These are phyloP conservation scores for Acleris sparsana DNA, from an alignment of 2,888 invertebrate genomes.

Conservation along the genomic window DNA sequence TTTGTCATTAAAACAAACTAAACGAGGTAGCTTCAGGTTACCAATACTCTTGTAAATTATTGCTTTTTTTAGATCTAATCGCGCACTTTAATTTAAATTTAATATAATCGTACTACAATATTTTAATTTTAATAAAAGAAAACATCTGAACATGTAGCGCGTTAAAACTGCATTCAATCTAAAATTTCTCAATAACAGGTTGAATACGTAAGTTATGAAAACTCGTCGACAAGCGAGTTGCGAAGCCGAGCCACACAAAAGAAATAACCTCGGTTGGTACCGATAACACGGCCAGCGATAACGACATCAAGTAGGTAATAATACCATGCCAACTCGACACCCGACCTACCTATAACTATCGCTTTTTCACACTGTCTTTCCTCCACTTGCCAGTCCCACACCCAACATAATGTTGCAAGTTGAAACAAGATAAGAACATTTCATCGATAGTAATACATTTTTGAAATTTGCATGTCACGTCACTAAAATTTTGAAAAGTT, in stretches of 20 bases:
- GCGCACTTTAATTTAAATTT: too few relatives aligned
- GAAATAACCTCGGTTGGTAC: constrained; percentile 54
- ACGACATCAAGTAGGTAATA: constrained; percentile 67
- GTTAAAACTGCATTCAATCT: constrained; percentile 6
- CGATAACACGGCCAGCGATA: constrained; percentile 73
- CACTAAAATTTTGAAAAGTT: constrained; percentile 9
- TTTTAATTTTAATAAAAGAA: background rate
- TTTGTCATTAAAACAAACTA: too few relatives aligned
- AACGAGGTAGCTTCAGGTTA: too few relatives aligned
- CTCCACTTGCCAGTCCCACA: constrained; percentile 65
- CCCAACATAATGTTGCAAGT: constrained; percentile 71
- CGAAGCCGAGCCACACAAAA: constrained; percentile 75
- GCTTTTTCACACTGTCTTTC: constrained; percentile 72
- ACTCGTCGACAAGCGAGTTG: constrained; percentile 51
- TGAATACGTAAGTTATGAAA: constrained; percentile 40
- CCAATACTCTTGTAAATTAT: too few relatives aligned
- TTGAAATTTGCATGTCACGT: constrained; percentile 25
- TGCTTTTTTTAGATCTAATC: too few relatives aligned
- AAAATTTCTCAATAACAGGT: constrained; percentile 30
- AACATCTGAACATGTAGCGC: background rate
- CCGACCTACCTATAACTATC: constrained; percentile 80
- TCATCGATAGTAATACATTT: constrained; percentile 30
- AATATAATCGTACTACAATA: background rate
- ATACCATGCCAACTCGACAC: constrained; percentile 80
- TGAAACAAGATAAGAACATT: constrained; percentile 30